Conservation (phyloP, 1,140 invertebrate species). For the Vollenhovia emeryi region DNA sequence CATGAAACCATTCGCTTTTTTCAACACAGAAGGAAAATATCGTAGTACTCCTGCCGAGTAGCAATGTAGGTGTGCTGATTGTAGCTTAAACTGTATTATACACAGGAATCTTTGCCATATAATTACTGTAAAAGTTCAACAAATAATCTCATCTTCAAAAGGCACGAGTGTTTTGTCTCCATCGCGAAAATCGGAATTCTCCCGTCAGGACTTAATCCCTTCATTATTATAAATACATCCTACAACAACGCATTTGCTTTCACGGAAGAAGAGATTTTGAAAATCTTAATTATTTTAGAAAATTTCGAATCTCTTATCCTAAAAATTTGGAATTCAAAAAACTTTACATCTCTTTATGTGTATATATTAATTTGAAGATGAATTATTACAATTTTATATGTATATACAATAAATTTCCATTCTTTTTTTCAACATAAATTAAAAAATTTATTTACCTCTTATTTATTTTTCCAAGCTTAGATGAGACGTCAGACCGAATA, state of each 20-base stretch:
- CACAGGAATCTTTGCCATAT: conserved; percentile 31
- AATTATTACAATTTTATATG: not conserved
- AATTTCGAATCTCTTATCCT: not conserved
- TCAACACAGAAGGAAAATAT: conserved; percentile 27
- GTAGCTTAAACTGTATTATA: conserved; percentile 17
- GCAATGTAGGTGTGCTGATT: conserved; percentile 2
- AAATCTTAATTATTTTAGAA: not conserved
- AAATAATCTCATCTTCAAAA: conserved; percentile 72
- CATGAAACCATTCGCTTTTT: conserved; percentile 43
- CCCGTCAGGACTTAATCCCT: conserved; percentile 8
- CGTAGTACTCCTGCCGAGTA: conserved; percentile 44
- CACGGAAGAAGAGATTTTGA: not conserved
- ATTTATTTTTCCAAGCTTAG: not conserved
- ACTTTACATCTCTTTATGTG: not conserved
- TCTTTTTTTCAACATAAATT: conserved; percentile 19
- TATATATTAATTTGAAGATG: not conserved
- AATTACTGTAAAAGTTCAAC: conserved; percentile 54
- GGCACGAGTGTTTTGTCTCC: conserved; percentile 70
- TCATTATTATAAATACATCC: not conserved
- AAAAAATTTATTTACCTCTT: not conserved
- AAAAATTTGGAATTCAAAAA: not conserved
- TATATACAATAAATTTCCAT: not conserved
- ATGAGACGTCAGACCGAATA: not conserved
- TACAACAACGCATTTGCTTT: not conserved
- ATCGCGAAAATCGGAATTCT: conserved; percentile 45